A percentile compares a stretch with the other conserved stretches of the same genome.
Evolutionary conservation across 2,888 invertebrate species (phyloP).

Genomic region (Scaptomyza reducta): DNA sequence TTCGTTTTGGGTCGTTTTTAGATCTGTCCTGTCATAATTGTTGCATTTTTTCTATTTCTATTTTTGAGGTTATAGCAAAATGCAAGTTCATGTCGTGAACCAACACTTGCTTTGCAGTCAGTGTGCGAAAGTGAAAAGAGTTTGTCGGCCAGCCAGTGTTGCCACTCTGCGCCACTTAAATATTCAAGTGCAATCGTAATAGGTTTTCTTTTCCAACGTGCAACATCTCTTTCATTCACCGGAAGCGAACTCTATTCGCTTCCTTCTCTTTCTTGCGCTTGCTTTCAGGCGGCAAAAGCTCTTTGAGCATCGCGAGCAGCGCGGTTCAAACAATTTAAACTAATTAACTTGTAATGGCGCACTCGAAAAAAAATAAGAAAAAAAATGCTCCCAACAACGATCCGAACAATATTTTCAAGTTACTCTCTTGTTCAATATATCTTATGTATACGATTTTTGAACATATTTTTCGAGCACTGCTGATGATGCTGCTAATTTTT

Average conservation of each 20-base stretch:
- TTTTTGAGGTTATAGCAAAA: constrained; percentile 49
- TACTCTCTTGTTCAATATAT: constrained; percentile 38
- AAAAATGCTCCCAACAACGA: constrained; percentile 27
- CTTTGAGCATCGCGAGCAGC: constrained; percentile 55
- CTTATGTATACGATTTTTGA: constrained; percentile 21
- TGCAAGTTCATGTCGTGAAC: constrained; percentile 56
- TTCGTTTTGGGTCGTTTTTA: constrained; percentile 15
- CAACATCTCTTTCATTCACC: constrained; percentile 57
- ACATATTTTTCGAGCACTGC: constrained; percentile 30
- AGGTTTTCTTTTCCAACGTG: constrained; percentile 4
- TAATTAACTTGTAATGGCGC: constrained; percentile 79
- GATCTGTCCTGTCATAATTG: constrained; percentile 79
- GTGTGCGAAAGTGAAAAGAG: constrained; percentile 55
- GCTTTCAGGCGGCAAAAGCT: constrained; percentile 41
- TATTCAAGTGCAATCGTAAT: constrained; percentile 40
- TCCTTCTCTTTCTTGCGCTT: neutral
- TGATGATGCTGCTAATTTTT: constrained; percentile 77
- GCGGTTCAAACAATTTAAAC: constrained; percentile 74
- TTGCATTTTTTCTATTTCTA: constrained; percentile 48
- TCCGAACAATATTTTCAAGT: constrained; percentile 60
- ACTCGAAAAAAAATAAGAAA: constrained; percentile 59
- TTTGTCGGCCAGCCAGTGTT: constrained; percentile 6
- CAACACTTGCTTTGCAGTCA: constrained; percentile 25
- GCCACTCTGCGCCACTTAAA: constrained; percentile 21
- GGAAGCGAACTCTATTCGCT: constrained; percentile 47